Conservation (phyloP, 2,113 vertebrate species). For the Otus sunia region DNA sequence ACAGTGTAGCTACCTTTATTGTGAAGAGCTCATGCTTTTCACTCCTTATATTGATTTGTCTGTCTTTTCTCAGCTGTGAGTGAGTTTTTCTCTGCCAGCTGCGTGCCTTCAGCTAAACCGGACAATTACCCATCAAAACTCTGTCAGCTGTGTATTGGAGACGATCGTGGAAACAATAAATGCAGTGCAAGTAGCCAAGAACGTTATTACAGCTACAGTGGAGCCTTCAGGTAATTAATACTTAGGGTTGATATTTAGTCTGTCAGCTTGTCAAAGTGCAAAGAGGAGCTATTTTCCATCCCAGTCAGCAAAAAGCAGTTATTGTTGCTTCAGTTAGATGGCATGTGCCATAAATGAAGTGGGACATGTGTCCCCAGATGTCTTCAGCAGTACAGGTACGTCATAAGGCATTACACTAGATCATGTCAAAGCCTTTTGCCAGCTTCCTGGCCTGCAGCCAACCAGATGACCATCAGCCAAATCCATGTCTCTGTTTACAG, state of each 20-base stretch:
- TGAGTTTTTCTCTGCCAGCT: constrained; percentile 87
- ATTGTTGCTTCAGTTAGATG: background rate
- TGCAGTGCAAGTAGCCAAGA: constrained; percentile 85
- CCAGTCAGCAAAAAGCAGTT: background rate
- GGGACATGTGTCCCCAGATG: background rate
- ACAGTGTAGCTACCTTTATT: background rate
- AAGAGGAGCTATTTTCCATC: background rate
- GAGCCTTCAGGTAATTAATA: constrained; percentile 87
- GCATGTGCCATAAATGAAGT: background rate
- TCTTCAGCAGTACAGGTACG: background rate
- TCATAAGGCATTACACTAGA: background rate
- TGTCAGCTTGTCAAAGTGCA: background rate
- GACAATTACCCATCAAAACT: constrained; percentile 79
- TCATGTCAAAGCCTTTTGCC: background rate
- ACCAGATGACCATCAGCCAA: background rate
- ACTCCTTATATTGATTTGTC: background rate
- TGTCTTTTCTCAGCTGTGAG: constrained; percentile 78
- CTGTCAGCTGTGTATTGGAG: constrained; percentile 85
- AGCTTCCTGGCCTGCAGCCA: background rate
- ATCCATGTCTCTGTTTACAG: background rate
- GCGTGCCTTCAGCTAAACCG: constrained; percentile 84
- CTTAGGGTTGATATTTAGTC: background rate
- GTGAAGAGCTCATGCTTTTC: background rate
- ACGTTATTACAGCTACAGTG: constrained; percentile 82
- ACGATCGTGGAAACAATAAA: constrained; percentile 75